These are phyloP conservation scores for Garrulus glandarius DNA, from an alignment of 2,797 vertebrate genomes.

Conservation along the genomic window DNA sequence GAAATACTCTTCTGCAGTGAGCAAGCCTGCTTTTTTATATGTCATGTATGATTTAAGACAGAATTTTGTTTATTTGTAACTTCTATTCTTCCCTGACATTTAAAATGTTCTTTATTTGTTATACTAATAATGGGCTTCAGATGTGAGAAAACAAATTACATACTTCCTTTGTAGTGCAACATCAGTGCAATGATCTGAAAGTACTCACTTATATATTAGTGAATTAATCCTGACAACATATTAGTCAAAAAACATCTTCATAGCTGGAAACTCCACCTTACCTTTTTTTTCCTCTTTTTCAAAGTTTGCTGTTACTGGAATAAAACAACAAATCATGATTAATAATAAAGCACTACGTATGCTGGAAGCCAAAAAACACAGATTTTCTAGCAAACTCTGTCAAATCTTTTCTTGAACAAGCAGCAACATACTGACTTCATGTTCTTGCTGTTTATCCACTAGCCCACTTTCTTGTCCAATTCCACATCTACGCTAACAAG, in stretches of 20 bases:
- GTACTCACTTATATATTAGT: background rate
- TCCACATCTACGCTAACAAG: background rate
- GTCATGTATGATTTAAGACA: background rate
- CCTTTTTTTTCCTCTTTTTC: background rate
- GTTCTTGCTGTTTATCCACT: background rate
- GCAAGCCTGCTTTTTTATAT: background rate
- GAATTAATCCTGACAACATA: background rate
- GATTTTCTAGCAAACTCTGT: background rate
- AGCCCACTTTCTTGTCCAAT: background rate
- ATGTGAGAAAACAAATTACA: conserved; percentile 6
- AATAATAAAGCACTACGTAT: background rate
- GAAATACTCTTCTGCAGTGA: background rate
- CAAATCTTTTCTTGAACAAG: background rate
- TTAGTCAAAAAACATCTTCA: background rate
- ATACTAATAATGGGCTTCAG: background rate
- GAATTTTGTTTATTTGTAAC: conserved; percentile 19
- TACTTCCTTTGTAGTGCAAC: background rate
- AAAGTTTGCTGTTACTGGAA: background rate
- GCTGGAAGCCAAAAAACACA: background rate
- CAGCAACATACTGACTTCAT: background rate
- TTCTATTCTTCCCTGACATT: background rate
- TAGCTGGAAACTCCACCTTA: background rate
- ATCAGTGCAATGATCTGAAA: conserved; percentile 17
- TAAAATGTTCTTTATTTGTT: background rate
- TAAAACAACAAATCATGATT: background rate